Evolutionary conservation across 2,797 vertebrate species (phyloP).

Genomic region (Protonibea diacanthus): DNA sequence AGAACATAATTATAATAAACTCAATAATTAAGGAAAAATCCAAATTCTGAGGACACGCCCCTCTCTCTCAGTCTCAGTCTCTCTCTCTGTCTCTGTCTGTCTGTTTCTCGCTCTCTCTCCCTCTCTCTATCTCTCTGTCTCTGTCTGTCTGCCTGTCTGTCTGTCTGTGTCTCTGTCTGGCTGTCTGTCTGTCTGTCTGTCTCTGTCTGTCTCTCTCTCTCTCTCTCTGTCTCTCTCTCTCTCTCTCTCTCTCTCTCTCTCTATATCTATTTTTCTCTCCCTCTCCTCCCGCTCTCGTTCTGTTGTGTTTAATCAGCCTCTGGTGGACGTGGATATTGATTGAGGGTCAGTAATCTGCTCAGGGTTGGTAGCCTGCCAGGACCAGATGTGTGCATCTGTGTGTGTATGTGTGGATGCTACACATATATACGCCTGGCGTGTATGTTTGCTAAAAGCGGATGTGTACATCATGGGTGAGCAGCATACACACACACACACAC

Average conservation of each 20-base stretch:
- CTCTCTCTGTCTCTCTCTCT: background rate
- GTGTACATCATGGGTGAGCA: constrained; percentile 17
- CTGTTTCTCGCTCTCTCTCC: background rate
- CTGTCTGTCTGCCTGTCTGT: constrained; percentile 35
- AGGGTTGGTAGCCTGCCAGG: constrained; percentile 90
- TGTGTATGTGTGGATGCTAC: constrained; percentile 11
- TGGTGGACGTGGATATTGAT: constrained; percentile 92
- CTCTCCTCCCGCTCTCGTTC: constrained; percentile 45
- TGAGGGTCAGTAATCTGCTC: constrained; percentile 91
- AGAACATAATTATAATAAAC: constrained; percentile 32
- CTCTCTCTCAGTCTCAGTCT: too few species aligned
- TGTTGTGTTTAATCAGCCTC: constrained; percentile 88
- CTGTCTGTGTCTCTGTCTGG: background rate
- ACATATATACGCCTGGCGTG: background rate
- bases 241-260: constrained; percentile 1
- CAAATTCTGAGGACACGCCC: constrained; percentile 26
- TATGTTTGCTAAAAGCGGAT: constrained; percentile 40
- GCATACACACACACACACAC: constrained; percentile 33
- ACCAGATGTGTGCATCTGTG: constrained; percentile 34
- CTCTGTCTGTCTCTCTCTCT: constrained; percentile 10
- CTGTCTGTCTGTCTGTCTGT: constrained; percentile 6
- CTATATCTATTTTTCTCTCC: too few species aligned
- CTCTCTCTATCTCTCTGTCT: background rate
- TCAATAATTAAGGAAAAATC: constrained; percentile 43
- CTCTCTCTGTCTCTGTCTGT: too few species aligned